Percentiles rank a stretch among this genome's conserved stretches.
phyloP scores from a whole-genome alignment of 2,888 invertebrate genomes.

The Cryptophagus acutangulus region DNA sequence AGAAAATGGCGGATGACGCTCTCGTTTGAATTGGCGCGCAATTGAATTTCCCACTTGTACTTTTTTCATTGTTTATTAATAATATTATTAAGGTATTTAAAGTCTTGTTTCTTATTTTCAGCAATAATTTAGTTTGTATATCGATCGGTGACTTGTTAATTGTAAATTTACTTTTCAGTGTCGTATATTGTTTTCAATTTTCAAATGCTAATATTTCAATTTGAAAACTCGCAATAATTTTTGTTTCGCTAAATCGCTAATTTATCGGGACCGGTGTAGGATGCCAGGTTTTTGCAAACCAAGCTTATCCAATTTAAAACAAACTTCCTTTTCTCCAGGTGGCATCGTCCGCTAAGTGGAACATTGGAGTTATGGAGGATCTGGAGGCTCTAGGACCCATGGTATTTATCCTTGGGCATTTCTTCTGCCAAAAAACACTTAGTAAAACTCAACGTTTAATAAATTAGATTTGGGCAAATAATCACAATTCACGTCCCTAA shows the following conservation, averaged over 20 bases:
- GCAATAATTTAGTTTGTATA: conserved; percentile 15
- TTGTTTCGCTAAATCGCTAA: no score
- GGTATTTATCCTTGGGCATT: conserved; percentile 55
- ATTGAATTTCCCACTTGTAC: conserved; percentile 29
- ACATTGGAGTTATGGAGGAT: conserved; percentile 31
- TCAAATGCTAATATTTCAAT: no score
- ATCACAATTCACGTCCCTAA: conserved; percentile 7
- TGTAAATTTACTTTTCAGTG: conserved; percentile 28
- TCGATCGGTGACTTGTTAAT: conserved; percentile 8
- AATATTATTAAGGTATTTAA: conserved; percentile 14
- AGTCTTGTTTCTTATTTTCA: conserved; percentile 24
- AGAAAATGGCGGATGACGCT: conserved; percentile 31
- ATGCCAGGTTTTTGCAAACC: conserved; percentile 46
- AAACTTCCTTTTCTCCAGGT: conserved; percentile 55
- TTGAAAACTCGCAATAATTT: no score
- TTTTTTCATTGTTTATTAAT: conserved; percentile 15
- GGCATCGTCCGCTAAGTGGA: conserved; percentile 45
- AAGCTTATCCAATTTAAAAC: conserved; percentile 48
- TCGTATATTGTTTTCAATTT: conserved; percentile 4
- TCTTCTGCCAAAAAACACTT: conserved; percentile 46
- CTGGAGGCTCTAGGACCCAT: conserved; percentile 47
- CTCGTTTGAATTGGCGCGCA: conserved; percentile 33
- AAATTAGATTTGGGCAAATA: conserved; percentile 19
- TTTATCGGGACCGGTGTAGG: conserved; percentile 44
- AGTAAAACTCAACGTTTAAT: conserved; percentile 39